Conservation (phyloP, 2,113 vertebrate genomes). For the Galeopterus variegatus region DNA sequence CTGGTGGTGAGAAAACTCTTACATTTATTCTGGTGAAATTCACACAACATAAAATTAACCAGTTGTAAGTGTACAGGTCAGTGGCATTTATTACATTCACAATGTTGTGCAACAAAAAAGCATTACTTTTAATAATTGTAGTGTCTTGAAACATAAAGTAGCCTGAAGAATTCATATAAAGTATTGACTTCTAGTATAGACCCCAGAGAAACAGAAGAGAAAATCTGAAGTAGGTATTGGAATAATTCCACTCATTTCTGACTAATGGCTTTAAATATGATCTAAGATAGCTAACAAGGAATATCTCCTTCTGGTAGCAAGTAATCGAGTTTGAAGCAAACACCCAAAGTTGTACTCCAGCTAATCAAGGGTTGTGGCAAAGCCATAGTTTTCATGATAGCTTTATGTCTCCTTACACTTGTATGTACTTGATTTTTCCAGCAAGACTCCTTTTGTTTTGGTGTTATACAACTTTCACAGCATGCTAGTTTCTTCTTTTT, state of each 20-base stretch:
- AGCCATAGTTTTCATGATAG: not conserved
- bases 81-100: not conserved
- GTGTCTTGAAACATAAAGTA: not conserved
- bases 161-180: not conserved
- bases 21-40: not conserved
- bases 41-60: not conserved
- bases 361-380: not conserved
- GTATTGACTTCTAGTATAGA: not conserved
- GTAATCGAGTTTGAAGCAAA: not conserved
- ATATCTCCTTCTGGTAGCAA: not conserved
- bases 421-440: not conserved
- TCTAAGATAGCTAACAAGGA: not conserved
- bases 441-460: not conserved
- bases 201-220: not conserved
- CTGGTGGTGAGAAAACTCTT: not conserved
- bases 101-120: not conserved
- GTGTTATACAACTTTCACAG: not conserved
- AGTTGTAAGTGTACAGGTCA: not conserved
- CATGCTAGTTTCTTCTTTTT: not conserved
- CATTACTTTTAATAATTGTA: not conserved
- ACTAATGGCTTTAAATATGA: not conserved
- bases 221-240: not conserved
- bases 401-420: not conserved
- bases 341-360: not conserved
- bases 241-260: not conserved